phyloP scores from a whole-genome alignment of 37 sponge, comb jelly and placozoan genomes.

The Dysidea cf. avara region DNA sequence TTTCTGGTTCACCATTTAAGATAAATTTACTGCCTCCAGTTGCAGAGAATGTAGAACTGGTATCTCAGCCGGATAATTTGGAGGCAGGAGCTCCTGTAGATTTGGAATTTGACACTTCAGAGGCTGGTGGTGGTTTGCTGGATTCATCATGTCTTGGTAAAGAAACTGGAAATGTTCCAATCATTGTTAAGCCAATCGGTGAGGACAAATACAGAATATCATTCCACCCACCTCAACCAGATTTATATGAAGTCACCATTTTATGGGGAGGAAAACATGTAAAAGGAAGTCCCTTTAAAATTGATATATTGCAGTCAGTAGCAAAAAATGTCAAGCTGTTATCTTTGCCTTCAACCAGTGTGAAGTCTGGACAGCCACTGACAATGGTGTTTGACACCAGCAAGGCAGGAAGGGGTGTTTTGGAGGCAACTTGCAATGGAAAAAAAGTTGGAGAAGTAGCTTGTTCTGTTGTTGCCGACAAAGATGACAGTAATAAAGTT shows the following conservation, averaged over 20 bases:
- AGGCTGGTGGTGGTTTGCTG: conserved; percentile 33
- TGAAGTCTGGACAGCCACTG: conserved; percentile 23
- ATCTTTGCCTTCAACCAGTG: conserved; percentile 36
- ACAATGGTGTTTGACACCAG: conserved; percentile 27
- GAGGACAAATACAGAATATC: conserved; percentile 35
- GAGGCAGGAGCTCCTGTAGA: conserved; percentile 2
- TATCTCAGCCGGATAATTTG: background rate
- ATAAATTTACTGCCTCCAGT: conserved; percentile 4
- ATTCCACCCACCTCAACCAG: conserved; percentile 49
- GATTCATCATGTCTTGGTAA: conserved; percentile 7
- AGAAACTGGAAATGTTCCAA: conserved; percentile 3
- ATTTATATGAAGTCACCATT: conserved; percentile 45
- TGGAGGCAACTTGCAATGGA: conserved; percentile 36
- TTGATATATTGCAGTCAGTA: conserved; percentile 32
- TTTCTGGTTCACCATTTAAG: conserved; percentile 58
- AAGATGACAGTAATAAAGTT: conserved; percentile 3
- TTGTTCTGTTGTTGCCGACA: conserved; percentile 3
- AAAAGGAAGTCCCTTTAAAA: conserved; percentile 51
- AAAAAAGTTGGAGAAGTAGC: conserved; percentile 33
- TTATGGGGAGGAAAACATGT: conserved; percentile 59
- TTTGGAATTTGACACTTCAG: conserved; percentile 40
- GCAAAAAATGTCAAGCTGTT: conserved; percentile 48
- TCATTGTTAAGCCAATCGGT: conserved; percentile 14
- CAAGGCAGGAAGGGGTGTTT: conserved; percentile 26
- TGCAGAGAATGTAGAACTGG: background rate